A percentile compares a stretch with the other conserved stretches of the same genome.
These are phyloP conservation scores for Ctenomys sociabilis DNA, from an alignment of 2,113 vertebrate genomes.

Conservation along the genomic window DNA sequence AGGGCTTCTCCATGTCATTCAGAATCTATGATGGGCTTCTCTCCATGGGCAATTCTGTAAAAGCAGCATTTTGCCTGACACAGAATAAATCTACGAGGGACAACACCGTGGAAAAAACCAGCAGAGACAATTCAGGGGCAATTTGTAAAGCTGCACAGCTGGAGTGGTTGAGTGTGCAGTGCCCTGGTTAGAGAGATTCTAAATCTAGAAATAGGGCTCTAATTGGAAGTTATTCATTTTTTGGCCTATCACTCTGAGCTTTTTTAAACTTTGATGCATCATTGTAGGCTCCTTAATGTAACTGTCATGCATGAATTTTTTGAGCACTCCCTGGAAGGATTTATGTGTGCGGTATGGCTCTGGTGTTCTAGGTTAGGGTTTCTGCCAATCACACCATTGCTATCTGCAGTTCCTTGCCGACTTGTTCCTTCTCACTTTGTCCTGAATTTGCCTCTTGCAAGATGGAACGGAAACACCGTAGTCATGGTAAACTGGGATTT, in stretches of 20 bases:
- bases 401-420: background rate
- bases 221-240: background rate
- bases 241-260: background rate
- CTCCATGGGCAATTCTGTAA: background rate
- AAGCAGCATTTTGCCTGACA: constrained; percentile 38
- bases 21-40: background rate
- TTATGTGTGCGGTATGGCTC: background rate
- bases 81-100: background rate
- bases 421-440: background rate
- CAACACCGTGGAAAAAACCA: background rate
- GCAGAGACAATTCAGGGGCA: background rate
- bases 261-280: background rate
- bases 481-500: accelerated
- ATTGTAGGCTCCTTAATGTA: background rate
- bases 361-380: background rate
- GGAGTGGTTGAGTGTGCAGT: accelerated
- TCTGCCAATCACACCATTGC: accelerated
- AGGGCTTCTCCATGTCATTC: accelerated
- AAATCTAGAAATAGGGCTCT: background rate
- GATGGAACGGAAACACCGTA: accelerated
- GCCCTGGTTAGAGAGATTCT: accelerated
- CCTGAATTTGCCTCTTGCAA: background rate
- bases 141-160: background rate
- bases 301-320: background rate
- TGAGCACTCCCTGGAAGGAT: background rate